A percentile compares a stretch with the other conserved stretches of the same genome.
These are phyloP conservation scores for Pollenia labialis DNA, from an alignment of 2,888 invertebrate species.

Conservation along the genomic window DNA sequence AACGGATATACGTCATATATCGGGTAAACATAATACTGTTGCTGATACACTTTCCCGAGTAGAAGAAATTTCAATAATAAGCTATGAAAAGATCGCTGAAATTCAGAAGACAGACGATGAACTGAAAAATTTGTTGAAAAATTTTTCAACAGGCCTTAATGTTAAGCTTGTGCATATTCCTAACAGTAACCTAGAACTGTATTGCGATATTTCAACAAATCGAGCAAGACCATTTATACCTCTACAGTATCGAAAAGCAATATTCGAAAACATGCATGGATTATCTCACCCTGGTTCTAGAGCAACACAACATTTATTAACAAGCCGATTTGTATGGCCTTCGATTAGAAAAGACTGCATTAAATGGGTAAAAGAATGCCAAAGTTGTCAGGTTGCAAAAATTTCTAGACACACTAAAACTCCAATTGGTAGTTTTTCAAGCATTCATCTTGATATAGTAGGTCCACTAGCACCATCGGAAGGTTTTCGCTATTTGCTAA, in stretches of 20 bases:
- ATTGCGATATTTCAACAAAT: conserved; percentile 1
- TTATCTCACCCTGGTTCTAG: conserved; percentile 1
- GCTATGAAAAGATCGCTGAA: neutral
- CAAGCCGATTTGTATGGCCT: conserved; percentile 18
- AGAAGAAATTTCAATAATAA: conserved; percentile 4
- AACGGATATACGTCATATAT: conserved; percentile 8
- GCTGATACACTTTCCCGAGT: neutral
- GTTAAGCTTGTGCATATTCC: neutral
- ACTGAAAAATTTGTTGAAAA: neutral
- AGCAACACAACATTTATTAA: conserved; percentile 7
- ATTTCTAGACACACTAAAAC: neutral
- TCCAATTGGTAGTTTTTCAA: neutral
- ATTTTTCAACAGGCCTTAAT: neutral
- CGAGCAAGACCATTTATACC: neutral
- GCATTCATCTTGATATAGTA: no score
- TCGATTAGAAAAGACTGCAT: neutral
- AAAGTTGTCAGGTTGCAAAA: neutral
- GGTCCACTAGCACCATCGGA: neutral
- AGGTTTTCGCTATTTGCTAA: conserved; percentile 15
- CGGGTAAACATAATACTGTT: conserved; percentile 8
- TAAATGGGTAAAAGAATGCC: conserved; percentile 1
- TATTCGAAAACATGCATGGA: conserved; percentile 2
- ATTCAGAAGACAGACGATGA: neutral
- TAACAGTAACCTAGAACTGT: neutral
- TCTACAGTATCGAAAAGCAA: neutral